phyloP scores from a whole-genome alignment of 2,888 invertebrate species.

The Scrobipalpa atriplicella region DNA sequence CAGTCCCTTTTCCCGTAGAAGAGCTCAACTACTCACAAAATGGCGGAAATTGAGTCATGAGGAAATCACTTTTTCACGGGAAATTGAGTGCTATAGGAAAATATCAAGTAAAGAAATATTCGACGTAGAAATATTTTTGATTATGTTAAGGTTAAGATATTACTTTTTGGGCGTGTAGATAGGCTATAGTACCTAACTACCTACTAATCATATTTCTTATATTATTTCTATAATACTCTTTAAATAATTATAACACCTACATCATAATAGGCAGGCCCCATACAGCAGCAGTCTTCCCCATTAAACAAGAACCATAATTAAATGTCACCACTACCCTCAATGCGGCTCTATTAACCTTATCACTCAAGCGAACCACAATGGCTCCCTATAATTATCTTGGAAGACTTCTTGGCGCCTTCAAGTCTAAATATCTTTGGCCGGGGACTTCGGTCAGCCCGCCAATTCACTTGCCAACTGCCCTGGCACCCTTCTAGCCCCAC shows the following conservation, averaged over 20 bases:
- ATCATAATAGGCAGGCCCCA: too few species aligned
- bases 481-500: slow-evolving; percentile 67
- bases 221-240: too few species aligned
- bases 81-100: slow-evolving; percentile 10
- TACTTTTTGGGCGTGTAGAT: too few species aligned
- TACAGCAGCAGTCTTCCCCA: not conserved
- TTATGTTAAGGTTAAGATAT: not conserved
- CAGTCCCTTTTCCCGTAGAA: too few species aligned
- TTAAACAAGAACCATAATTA: not conserved
- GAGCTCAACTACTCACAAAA: not conserved
- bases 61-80: not conserved
- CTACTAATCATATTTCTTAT: too few species aligned
- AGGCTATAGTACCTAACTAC: too few species aligned
- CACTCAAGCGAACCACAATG: slow-evolving; percentile 13
- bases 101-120: not conserved
- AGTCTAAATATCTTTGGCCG: slow-evolving; percentile 76
- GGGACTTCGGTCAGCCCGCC: slow-evolving; percentile 52
- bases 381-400: slow-evolving; percentile 19
- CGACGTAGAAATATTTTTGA: not conserved
- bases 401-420: slow-evolving; percentile 60
- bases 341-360: slow-evolving; percentile 19
- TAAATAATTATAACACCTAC: too few species aligned
- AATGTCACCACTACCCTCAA: not conserved
- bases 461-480: slow-evolving; percentile 66
- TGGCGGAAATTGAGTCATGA: not conserved